Percentiles rank a stretch among this genome's conserved stretches.
Conservation (phyloP, 1,140 invertebrate genomes). For the Planococcus citri region DNA sequence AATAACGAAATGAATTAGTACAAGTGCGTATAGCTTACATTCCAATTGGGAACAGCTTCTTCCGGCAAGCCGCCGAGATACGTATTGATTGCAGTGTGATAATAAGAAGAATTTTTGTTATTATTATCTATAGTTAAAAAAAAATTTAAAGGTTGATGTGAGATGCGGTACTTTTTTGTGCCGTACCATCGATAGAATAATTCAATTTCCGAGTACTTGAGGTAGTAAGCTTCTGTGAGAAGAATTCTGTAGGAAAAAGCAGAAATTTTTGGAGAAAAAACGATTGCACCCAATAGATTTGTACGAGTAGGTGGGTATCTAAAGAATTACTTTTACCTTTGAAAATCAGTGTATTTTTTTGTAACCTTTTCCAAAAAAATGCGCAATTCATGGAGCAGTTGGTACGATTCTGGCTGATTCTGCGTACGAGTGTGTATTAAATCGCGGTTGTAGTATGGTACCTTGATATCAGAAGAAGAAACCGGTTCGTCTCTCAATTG, state of each 20-base stretch:
- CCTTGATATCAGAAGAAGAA: slow-evolving; percentile 21
- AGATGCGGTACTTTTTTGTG: not conserved
- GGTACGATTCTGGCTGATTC: slow-evolving; percentile 44
- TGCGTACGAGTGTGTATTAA: slow-evolving; percentile 48
- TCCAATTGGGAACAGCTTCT: not conserved
- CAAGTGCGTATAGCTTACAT: not conserved
- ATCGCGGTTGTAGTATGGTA: slow-evolving; percentile 36
- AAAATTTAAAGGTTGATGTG: not conserved
- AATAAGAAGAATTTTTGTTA: not conserved
- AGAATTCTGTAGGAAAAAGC: not conserved
- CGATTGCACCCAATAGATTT: no score
- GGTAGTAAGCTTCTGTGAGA: not conserved
- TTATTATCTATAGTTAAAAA: not conserved
- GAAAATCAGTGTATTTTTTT: not conserved
- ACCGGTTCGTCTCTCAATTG: slow-evolving; percentile 33
- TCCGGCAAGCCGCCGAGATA: not conserved
- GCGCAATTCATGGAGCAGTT: slow-evolving; percentile 49
- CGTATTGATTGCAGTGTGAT: not conserved
- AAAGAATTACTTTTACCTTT: no score
- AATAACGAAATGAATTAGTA: not conserved
- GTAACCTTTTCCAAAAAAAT: slow-evolving; percentile 46
- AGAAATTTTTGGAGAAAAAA: no score
- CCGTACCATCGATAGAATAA: not conserved
- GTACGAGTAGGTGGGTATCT: no score
- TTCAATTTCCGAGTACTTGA: no score